Conservation (phyloP, 1,140 invertebrate species). For the Tetramorium parvispinum region DNA sequence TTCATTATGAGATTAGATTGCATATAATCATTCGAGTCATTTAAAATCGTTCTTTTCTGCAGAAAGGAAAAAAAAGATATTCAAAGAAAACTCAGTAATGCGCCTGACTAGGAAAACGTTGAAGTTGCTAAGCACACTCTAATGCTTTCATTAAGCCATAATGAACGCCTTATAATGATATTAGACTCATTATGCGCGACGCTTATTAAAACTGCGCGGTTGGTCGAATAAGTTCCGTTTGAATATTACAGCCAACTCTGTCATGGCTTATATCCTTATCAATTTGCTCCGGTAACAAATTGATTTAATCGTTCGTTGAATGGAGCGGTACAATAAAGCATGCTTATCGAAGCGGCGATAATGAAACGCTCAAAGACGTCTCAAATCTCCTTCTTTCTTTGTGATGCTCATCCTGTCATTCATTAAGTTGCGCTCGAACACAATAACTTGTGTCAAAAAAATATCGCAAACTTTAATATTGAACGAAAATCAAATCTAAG, state of each 20-base stretch:
- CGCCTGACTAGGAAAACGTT: slow-evolving; percentile 42
- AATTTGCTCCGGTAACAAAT: slow-evolving; percentile 45
- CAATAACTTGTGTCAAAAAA: neutral
- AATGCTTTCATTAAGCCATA: slow-evolving; percentile 77
- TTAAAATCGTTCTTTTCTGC: neutral
- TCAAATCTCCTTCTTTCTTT: neutral
- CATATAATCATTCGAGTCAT: neutral
- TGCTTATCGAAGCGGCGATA: neutral
- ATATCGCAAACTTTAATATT: neutral
- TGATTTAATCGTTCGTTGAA: slow-evolving; percentile 49
- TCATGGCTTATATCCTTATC: slow-evolving; percentile 37
- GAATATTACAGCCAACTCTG: slow-evolving; percentile 51
- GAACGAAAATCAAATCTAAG: neutral
- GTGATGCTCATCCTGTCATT: neutral
- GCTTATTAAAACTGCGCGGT: slow-evolving; percentile 76
- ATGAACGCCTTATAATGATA: slow-evolving; percentile 79
- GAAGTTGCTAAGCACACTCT: slow-evolving; percentile 70
- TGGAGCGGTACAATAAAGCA: neutral
- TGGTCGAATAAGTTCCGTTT: slow-evolving; percentile 57
- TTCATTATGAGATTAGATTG: neutral
- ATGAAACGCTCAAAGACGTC: slow-evolving; percentile 26
- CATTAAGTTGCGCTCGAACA: neutral
- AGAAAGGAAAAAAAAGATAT: neutral
- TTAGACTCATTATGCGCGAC: slow-evolving; percentile 75
- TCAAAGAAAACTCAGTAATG: neutral